Base-by-base conservation (phyloP, 2,113 vertebrate genomes). In the Galbula dea region DNA sequence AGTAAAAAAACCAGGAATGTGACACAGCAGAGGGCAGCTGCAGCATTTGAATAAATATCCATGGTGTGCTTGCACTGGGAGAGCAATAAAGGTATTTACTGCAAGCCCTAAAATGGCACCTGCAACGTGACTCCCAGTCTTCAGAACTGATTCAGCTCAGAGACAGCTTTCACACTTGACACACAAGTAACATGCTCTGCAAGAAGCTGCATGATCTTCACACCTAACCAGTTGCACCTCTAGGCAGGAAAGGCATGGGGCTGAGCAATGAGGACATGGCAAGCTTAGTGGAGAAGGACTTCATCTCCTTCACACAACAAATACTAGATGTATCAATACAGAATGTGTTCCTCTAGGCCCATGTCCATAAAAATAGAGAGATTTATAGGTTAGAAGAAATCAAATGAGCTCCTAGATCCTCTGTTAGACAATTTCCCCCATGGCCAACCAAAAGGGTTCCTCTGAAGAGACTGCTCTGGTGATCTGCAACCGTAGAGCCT, bases 101-200 rank as follows among this genome's bases (percentile, higher is more conserved):
- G 86, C 48, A 2, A 46, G 32, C 74, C 90, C 90, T 55, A 49
- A 89, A 94, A 92, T 85, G 67, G 91, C 86, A 90, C 92, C 94
- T 91, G 51, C 23, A 24, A 34, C 27, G 14, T 45, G 89, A 89
- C 76, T 87, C 66, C 36, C 84, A 85, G 90, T 5, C 37, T 62
- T n/a, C 58, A 52, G 86, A 71, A 75, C 86, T 66, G 92, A 81
- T 85, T 79, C 66, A 89, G 74, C 92, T 37, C 3, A 36, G 57
- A 90, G 69, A 77, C 65, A 81, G 90, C 73, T 76, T 84, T 75
- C 74, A 61, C 57, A 36, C 86, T 20, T 27, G 83, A 71, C 66
- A 21, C 4, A 82, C 73, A 48, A 79, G 66, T 37, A 77, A 85
- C 6, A 12, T 3, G 45, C 54, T 73, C 54, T 26, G 78, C 86